phyloP scores from a whole-genome alignment of 2,113 vertebrate species.

The Platanista minor region DNA sequence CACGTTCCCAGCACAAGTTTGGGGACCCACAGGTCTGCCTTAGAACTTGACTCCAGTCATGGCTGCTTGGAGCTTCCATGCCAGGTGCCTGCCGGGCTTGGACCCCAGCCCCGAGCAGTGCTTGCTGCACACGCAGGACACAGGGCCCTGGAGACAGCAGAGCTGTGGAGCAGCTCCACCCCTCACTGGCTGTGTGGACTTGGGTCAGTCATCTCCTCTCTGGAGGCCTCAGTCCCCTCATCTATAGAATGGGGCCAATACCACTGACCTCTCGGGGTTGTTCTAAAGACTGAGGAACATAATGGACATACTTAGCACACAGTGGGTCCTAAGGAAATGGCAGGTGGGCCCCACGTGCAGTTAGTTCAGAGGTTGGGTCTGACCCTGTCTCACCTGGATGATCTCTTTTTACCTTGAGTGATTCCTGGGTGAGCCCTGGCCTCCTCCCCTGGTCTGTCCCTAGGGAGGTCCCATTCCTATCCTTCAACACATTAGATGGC shows the following conservation, averaged over 20 bases:
- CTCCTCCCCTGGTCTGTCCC: background rate
- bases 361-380: background rate
- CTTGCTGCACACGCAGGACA: background rate
- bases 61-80: background rate
- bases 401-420: background rate
- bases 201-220: background rate
- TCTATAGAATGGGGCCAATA: background rate
- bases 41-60: background rate
- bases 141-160: background rate
- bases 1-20: background rate
- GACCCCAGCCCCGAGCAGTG: background rate
- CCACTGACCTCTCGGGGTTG: background rate
- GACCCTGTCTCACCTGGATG: background rate
- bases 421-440: background rate
- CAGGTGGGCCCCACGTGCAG: background rate
- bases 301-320: background rate
- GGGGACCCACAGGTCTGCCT: background rate
- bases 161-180: background rate
- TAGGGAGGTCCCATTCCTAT: background rate
- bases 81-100: no score
- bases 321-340: background rate
- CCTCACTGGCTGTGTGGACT: background rate
- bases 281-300: background rate
- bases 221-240: background rate
- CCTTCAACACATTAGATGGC: background rate